Evolutionary conservation across 2,113 vertebrate genomes (phyloP).

Genomic region (Sapajus apella): DNA sequence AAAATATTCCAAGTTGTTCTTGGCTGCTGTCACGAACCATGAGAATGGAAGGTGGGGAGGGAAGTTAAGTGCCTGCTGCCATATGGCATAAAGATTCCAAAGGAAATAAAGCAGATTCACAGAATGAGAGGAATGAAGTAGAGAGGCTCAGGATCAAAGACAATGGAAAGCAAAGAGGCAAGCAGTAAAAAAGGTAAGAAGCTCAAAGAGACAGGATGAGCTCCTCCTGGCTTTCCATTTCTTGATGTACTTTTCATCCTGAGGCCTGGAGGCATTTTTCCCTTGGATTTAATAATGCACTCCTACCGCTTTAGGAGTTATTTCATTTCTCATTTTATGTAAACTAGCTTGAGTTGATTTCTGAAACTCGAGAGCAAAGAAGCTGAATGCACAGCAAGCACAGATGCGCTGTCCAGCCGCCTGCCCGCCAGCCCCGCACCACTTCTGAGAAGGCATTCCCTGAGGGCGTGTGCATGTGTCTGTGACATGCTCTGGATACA

Average conservation of each 20-base stretch:
- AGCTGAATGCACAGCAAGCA: rapidly evolving
- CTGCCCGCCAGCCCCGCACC: rapidly evolving
- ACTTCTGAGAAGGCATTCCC: rapidly evolving
- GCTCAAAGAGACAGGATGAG: neutral
- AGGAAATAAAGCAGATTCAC: neutral
- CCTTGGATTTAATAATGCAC: neutral
- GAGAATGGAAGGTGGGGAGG: neutral
- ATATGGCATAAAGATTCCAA: rapidly evolving
- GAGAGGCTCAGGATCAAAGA: neutral
- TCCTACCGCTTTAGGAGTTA: neutral
- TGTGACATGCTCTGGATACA: rapidly evolving
- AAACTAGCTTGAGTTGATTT: neutral
- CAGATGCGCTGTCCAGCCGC: rapidly evolving
- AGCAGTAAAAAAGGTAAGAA: neutral
- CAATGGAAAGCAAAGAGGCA: neutral
- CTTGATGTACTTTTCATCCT: neutral
- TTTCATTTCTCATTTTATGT: neutral
- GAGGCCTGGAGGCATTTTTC: neutral
- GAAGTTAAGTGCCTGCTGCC: no score
- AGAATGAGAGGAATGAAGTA: rapidly evolving
- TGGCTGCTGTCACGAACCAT: rapidly evolving
- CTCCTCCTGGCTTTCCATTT: neutral
- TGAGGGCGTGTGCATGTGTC: rapidly evolving
- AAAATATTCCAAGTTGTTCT: neutral
- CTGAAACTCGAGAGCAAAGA: neutral